These are phyloP conservation scores for Sebastes cheni DNA, from an alignment of 2,797 vertebrate genomes.

Conservation along the genomic window DNA sequence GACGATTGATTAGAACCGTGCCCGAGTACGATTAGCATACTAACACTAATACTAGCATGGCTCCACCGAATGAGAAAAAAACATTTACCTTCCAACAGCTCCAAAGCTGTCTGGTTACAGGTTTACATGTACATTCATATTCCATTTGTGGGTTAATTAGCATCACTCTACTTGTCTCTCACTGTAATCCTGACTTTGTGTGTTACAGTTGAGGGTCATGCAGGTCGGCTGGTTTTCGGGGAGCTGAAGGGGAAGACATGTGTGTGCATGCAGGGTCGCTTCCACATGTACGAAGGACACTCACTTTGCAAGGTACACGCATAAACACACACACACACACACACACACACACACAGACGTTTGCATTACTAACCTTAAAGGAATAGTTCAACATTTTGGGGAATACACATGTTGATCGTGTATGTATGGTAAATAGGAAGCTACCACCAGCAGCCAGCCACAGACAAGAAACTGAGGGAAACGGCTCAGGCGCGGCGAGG, in stretches of 20 bases:
- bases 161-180: neutral
- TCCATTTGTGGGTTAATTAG: neutral
- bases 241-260: constrained; percentile 84
- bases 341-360: constrained; percentile 3
- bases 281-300: constrained; percentile 89
- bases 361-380: neutral
- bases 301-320: constrained; percentile 80
- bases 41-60: neutral
- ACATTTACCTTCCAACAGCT: neutral
- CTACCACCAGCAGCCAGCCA: neutral
- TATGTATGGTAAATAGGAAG: neutral
- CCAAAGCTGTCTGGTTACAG: neutral
- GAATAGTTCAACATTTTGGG: neutral
- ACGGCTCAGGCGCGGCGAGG: neutral
- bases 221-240: constrained; percentile 85
- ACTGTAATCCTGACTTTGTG: constrained; percentile 6
- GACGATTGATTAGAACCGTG: no score
- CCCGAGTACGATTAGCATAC: no score
- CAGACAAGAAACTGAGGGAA: neutral
- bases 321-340: constrained; percentile 7
- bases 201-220: constrained; percentile 82
- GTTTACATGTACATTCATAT: neutral
- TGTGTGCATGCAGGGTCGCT: constrained; percentile 89
- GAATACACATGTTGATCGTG: neutral
- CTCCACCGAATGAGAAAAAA: neutral